A percentile compares a stretch with the other conserved stretches of the same genome.
phyloP scores from a whole-genome alignment of 1,140 invertebrate genomes.

The Caenorhabditis tropicalis region DNA sequence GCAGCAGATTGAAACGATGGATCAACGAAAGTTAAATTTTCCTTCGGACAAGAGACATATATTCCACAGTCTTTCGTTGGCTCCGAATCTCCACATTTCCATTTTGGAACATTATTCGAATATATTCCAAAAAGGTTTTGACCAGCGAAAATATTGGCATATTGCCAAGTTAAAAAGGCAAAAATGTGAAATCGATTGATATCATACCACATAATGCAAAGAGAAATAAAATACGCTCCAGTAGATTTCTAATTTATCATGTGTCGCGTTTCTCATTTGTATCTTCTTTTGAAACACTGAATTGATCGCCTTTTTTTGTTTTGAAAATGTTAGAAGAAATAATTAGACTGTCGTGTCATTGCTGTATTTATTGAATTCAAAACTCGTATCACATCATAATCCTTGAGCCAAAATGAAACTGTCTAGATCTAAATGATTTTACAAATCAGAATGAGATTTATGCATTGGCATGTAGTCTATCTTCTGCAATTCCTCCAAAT shows the following conservation, averaged over 20 bases:
- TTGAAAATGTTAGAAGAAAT: too few relatives aligned
- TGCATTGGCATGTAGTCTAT: slow-evolving; percentile 34
- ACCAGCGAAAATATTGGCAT: slow-evolving; percentile 68
- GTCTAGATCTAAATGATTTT: background rate
- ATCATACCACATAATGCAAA: slow-evolving; percentile 60
- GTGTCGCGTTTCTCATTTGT: background rate
- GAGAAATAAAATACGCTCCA: background rate
- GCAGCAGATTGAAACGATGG: slow-evolving; percentile 64
- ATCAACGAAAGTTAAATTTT: slow-evolving; percentile 56
- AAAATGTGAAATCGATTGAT: slow-evolving; percentile 69
- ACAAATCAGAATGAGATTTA: background rate
- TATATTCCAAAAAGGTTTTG: slow-evolving; percentile 70
- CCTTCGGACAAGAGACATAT: slow-evolving; percentile 44
- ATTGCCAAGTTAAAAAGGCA: slow-evolving; percentile 68
- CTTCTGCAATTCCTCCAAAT: slow-evolving; percentile 30
- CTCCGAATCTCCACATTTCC: slow-evolving; percentile 57
- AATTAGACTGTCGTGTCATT: too few relatives aligned
- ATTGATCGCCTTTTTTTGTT: too few relatives aligned
- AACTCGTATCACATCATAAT: slow-evolving; percentile 1
- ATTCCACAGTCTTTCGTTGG: slow-evolving; percentile 52
- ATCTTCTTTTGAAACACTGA: background rate
- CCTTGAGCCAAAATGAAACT: background rate
- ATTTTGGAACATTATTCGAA: slow-evolving; percentile 68
- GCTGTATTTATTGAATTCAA: background rate
- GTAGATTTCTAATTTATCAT: background rate